phyloP scores from a whole-genome alignment of 2,797 vertebrate species.

The Ciconia nigra region DNA sequence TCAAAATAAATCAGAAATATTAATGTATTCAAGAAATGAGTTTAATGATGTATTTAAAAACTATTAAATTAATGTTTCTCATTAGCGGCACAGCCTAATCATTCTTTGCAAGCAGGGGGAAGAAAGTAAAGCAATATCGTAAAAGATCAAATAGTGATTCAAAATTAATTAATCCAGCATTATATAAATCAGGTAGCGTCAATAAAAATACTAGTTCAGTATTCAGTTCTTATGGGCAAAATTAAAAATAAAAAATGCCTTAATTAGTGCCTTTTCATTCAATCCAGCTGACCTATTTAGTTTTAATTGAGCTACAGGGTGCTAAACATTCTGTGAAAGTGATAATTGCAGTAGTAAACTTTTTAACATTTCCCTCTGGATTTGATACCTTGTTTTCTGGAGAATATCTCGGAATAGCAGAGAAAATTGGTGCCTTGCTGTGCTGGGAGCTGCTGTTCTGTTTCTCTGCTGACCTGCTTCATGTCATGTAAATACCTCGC shows the following conservation, averaged over 20 bases:
- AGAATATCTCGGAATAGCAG: neutral
- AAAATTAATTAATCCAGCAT: conserved; percentile 65
- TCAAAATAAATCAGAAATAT: conserved; percentile 46
- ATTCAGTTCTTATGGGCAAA: conserved; percentile 34
- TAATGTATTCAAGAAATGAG: conserved; percentile 37
- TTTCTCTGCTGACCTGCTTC: neutral
- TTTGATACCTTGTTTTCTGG: neutral
- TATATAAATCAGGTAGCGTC: conserved; percentile 50
- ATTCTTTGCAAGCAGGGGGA: conserved; percentile 15
- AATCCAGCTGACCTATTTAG: conserved; percentile 27
- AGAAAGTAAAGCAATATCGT: conserved; percentile 46
- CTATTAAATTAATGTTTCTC: conserved; percentile 60
- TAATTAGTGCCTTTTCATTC: conserved; percentile 36
- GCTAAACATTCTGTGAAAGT: neutral
- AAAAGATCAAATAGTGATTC: conserved; percentile 68
- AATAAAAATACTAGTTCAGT: conserved; percentile 36
- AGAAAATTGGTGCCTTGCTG: neutral
- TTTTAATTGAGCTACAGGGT: conserved; percentile 37
- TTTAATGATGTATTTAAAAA: conserved; percentile 71
- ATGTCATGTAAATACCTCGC: neutral
- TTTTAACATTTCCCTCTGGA: neutral
- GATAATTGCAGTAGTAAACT: conserved; percentile 28
- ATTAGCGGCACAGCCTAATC: conserved; percentile 50
- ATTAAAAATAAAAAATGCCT: conserved; percentile 7
- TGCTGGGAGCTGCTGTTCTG: neutral